Base-by-base conservation (phyloP, 2,113 vertebrate genomes). In the Micronycteris hirsuta region DNA sequence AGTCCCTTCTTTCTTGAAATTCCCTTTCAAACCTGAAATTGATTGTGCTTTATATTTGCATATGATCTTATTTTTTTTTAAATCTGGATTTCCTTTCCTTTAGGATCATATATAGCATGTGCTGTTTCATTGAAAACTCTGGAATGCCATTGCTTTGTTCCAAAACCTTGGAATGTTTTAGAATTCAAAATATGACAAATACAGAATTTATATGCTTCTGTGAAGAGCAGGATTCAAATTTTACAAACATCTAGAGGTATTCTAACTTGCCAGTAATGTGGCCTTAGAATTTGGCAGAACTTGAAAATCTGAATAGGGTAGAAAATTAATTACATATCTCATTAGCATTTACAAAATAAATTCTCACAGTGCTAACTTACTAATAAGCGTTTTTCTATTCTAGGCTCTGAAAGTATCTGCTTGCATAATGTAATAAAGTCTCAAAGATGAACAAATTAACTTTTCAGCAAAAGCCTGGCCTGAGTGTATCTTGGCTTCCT, bases 401-500 rank as follows among this genome's bases (percentile, higher is more conserved):
- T 54, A 71, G 63, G 43, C 36, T 96, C 33, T n/a, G 58, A 73
- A 88, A 95, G 22, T 89, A 82, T 90, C 61, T 68, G 14, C 28
- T 63, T 90, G 85, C 61, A 81, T 52, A 86, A 49, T 28, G 71
- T 63, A 63, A 28, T 54, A 74, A 63, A 92, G 26, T 92, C 96
- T 92, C 74, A 90, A 80, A 95, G 76, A 97, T 58, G 33, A 91
- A 49, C 52, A 77, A 87, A 56, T 94, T 86, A 82, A 49, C 86
- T 83, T 96, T 95, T 89, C 68, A 83, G 61, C 47, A 65, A 81
- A 73, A 94, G 68, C 81, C 61, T 91, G 58, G 20, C 38, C 45
- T 74, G 67, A 91, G 86, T 86, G 28, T 70, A 36, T 97, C 74
- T 96, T 93, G 96, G 91, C 91, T 90, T 94, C 38, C 52, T 96